Percentiles rank a stretch among this genome's conserved stretches.
Conservation (phyloP, 2,797 vertebrate genomes). For the Sebastes nivosus region DNA sequence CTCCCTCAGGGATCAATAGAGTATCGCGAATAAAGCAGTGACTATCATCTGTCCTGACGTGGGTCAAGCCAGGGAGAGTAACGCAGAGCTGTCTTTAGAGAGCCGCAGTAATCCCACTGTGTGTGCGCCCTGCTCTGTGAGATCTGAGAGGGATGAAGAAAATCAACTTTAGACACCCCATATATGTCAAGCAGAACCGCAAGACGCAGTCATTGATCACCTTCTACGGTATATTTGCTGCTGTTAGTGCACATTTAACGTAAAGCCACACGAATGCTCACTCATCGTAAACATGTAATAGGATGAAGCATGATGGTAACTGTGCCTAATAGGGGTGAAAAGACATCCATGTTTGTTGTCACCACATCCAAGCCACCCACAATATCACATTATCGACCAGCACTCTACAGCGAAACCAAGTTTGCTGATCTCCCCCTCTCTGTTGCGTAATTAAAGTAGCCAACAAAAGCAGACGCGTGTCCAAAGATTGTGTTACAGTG, state of each 20-base stretch:
- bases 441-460: slow-evolving; percentile 81
- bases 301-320: slow-evolving; percentile 1
- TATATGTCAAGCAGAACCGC: slow-evolving; percentile 31
- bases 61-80: slow-evolving; percentile 16
- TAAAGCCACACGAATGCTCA: background rate
- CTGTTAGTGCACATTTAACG: background rate
- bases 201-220: background rate
- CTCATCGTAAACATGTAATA: slow-evolving; percentile 22
- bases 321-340: slow-evolving; percentile 2
- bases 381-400: slow-evolving; percentile 67
- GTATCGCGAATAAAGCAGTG: slow-evolving; percentile 26
- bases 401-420: slow-evolving; percentile 47
- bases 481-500: slow-evolving; percentile 73
- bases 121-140: slow-evolving; percentile 1
- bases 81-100: background rate
- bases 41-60: slow-evolving; percentile 24
- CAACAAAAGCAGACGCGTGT: slow-evolving; percentile 65
- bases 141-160: slow-evolving; percentile 30
- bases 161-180: slow-evolving; percentile 36
- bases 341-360: slow-evolving; percentile 48
- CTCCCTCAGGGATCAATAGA: slow-evolving; percentile 40
- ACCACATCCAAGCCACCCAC: slow-evolving; percentile 50
- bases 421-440: slow-evolving; percentile 57
- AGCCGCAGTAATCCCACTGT: slow-evolving; percentile 24
- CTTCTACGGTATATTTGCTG: background rate